These are phyloP conservation scores for Macrosoma leucophasiata DNA, from an alignment of 2,888 invertebrate genomes.

Conservation along the genomic window DNA sequence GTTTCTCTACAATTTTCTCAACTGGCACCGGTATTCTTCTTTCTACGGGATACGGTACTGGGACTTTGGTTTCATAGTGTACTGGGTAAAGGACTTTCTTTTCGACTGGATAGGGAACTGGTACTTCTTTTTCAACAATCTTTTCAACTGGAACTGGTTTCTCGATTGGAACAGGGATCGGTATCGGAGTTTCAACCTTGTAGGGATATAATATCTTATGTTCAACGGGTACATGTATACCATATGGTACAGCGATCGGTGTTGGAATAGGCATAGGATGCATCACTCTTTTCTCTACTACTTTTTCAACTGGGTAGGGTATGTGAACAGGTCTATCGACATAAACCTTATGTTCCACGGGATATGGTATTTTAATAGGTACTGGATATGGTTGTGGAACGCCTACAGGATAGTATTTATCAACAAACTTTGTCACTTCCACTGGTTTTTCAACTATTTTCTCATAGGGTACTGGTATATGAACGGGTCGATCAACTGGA, in stretches of 20 bases:
- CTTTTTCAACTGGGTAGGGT: constrained; percentile 66
- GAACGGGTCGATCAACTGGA: constrained; percentile 59
- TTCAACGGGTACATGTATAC: constrained; percentile 51
- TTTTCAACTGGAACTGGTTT: constrained; percentile 50
- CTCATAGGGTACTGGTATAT: constrained; percentile 63
- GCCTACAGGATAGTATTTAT: constrained; percentile 77
- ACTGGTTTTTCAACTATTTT: constrained; percentile 72
- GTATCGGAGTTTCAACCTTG: constrained; percentile 56
- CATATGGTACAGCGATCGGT: constrained; percentile 56
- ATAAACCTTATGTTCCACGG: constrained; percentile 69
- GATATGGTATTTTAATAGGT: constrained; percentile 67
- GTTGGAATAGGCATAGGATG: constrained; percentile 59
- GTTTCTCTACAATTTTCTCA: constrained; percentile 73
- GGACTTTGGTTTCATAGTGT: constrained; percentile 59
- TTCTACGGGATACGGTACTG: constrained; percentile 67
- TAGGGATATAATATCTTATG: constrained; percentile 52
- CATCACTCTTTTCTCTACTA: constrained; percentile 67
- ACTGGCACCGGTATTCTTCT: constrained; percentile 53
- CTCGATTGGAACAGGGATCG: constrained; percentile 62
- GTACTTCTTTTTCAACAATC: constrained; percentile 60
- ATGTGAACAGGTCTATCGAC: constrained; percentile 69
- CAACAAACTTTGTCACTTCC: constrained; percentile 66
- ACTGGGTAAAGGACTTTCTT: constrained; percentile 63
- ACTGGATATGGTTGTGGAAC: constrained; percentile 71
- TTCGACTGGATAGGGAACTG: constrained; percentile 71